Percentiles rank a stretch among this genome's conserved stretches.
Evolutionary conservation across 2,797 vertebrate genomes (phyloP).

Genomic region (Ataeniobius toweri): DNA sequence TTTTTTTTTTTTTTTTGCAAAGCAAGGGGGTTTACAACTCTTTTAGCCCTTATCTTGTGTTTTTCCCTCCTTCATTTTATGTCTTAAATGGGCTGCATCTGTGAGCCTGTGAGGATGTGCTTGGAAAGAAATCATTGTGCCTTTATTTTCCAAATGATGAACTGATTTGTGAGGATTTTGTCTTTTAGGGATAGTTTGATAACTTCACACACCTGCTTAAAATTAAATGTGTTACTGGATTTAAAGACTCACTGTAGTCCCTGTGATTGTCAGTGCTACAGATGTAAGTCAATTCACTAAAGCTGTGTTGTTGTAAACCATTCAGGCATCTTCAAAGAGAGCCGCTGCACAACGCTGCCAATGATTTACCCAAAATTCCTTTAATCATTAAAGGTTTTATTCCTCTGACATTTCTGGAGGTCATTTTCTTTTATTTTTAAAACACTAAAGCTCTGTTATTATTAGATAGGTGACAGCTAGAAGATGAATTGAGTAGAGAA

Average conservation of each 20-base stretch:
- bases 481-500: not conserved
- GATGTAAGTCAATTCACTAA: not conserved
- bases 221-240: not conserved
- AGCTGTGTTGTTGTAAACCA: not conserved
- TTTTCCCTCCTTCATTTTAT: slow-evolving; percentile 21
- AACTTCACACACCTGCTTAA: not conserved
- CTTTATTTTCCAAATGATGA: not conserved
- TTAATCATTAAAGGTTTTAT: slow-evolving; percentile 20
- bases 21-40: slow-evolving; percentile 44
- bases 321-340: slow-evolving; percentile 1
- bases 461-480: not conserved
- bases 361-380: slow-evolving; percentile 18
- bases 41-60: slow-evolving; percentile 20
- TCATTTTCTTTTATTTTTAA: not conserved
- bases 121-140: not conserved
- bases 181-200: not conserved
- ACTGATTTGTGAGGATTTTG: not conserved
- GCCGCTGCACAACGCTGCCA: not conserved
- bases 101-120: slow-evolving; percentile 2
- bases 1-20: slow-evolving; percentile 22
- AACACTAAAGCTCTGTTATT: slow-evolving; percentile 1
- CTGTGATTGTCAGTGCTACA: not conserved
- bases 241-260: not conserved
- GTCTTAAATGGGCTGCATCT: slow-evolving; percentile 37
- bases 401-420: slow-evolving; percentile 4